phyloP scores from a whole-genome alignment of 1,140 invertebrate genomes.

The Gonioctena quinquepunctata region DNA sequence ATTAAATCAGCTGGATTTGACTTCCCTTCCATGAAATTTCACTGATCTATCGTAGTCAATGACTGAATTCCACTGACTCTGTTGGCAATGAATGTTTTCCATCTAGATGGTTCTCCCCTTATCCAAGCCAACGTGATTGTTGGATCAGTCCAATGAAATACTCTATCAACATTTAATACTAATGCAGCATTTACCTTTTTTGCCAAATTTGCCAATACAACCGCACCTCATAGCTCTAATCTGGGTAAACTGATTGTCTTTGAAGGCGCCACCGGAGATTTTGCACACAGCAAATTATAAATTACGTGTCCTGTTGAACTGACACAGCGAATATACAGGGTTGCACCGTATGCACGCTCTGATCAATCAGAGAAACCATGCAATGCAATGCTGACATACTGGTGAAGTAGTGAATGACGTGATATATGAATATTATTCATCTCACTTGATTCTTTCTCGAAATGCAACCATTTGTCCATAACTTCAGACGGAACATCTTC shows the following conservation, averaged over 20 bases:
- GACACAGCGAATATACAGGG: conserved; percentile 41
- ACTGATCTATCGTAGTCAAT: conserved; percentile 38
- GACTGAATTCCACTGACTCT: conserved; percentile 48
- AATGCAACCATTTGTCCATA: conserved; percentile 13
- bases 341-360: conserved; percentile 48
- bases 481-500: conserved; percentile 31
- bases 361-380: conserved; percentile 54
- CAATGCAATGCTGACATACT: conserved; percentile 28
- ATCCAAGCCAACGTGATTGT: conserved; percentile 25
- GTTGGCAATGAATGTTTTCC: conserved; percentile 53
- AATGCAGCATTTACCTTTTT: not conserved
- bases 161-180: conserved; percentile 36
- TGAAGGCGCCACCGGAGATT: conserved; percentile 56
- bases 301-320: conserved; percentile 2
- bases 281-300: conserved; percentile 48
- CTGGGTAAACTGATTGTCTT: conserved; percentile 28
- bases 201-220: conserved; percentile 28
- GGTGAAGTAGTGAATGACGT: no score
- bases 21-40: conserved; percentile 51
- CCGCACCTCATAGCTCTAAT: conserved; percentile 28
- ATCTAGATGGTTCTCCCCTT: conserved; percentile 36
- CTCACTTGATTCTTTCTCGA: not conserved
- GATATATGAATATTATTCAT: no score
- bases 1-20: conserved; percentile 51
- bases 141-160: conserved; percentile 19